Evolutionary conservation across 2,113 vertebrate genomes (phyloP), one percentile per base, ranked within the genome.

Genomic region (Hyaena hyaena): DNA sequence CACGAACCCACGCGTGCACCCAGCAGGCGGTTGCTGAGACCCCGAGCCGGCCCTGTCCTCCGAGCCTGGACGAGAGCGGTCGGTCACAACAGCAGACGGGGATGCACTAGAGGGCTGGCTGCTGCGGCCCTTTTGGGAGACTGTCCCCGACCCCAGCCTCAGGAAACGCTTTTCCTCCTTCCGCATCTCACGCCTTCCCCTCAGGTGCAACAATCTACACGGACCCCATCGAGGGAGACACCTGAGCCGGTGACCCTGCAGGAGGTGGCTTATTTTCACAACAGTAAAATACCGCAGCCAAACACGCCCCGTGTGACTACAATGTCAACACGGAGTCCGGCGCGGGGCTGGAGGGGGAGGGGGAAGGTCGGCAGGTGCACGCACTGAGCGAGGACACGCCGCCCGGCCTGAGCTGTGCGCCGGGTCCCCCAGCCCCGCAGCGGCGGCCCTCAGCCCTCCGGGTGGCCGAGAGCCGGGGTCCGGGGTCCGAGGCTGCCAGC

Each of bases 221-320:
- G 81, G 87, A 66, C 71, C 77, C 84, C 43, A 77, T 17, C 3
- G 0, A 89, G 39, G 89, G 15, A 77, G 35, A 83, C 58, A 83
- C 90, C 84, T 68, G 71, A 68, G 82, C 82, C 63, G 58, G 31
- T 85, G 11, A 26, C 69, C 88, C 93, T 76, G 95, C 85, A 85
- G 93, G 68, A 90, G 88, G 81, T 88, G 95, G 81, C 95, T 97
- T 97, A 95, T 96, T 96, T 97, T 91, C 91, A 7, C 83, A 87
- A 96, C 84, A 95, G 90, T 96, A 61, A 97, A 17, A 81, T 66
- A 90, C 79, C 93, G 95, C 92, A 84, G 94, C 43, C 95, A 92
- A 97, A 94, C n/a, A 85, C 26, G 88, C 84, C 69, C 8, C 1
- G 17, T 7, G 92, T 88, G 81, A 24, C 58, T 61, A 16, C 53